A percentile compares a stretch with the other conserved stretches of the same genome.
Evolutionary conservation across 2,797 vertebrate species (phyloP).

Genomic region (Cephalopachus bancanus): DNA sequence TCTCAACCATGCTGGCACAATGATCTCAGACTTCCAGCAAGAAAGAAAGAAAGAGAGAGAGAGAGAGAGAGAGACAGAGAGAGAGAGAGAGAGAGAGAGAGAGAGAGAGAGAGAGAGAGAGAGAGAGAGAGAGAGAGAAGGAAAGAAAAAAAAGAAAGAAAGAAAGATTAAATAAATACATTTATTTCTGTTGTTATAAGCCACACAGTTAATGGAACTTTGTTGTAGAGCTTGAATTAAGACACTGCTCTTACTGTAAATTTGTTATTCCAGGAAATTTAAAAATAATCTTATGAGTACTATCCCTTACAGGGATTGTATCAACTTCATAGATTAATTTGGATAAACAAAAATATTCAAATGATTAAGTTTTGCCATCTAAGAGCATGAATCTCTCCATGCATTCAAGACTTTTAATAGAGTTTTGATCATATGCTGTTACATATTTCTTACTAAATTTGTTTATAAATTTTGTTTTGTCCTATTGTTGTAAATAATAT

Average conservation of each 20-base stretch:
- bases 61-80: too few species aligned
- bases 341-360: background rate
- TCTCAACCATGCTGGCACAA: background rate
- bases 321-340: background rate
- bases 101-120: too few species aligned
- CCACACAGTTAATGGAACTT: background rate
- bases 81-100: too few species aligned
- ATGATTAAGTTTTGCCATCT: background rate
- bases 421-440: background rate
- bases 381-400: background rate
- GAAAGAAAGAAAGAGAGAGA: too few species aligned
- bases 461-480: background rate
- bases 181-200: background rate
- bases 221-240: background rate
- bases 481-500: background rate
- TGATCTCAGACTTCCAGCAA: background rate
- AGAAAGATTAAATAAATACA: too few species aligned
- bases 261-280: background rate
- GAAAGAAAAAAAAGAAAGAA: too few species aligned
- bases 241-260: background rate
- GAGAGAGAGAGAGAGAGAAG: too few species aligned
- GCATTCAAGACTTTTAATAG: background rate
- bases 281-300: background rate
- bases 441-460: background rate
- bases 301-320: background rate